Percentiles rank a stretch among this genome's conserved stretches.
Conservation (phyloP, 1,140 invertebrate genomes). For the Elysia chlorotica region DNA sequence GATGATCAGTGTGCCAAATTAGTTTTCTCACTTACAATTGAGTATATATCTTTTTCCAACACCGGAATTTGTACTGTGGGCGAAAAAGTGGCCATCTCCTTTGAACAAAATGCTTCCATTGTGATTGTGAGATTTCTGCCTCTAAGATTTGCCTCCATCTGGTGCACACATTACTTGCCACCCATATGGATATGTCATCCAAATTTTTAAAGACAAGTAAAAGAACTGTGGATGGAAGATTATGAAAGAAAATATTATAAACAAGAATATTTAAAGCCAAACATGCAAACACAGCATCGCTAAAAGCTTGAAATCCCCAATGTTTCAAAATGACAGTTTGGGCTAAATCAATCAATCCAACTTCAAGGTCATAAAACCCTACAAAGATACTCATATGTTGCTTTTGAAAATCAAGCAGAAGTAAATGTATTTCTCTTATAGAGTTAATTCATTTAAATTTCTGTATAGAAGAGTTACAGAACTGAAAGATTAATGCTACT, state of each 20-base stretch:
- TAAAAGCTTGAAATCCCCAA: too few species aligned
- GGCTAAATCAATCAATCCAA: background rate
- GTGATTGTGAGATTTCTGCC: conserved; percentile 74
- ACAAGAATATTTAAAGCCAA: too few species aligned
- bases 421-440: too few species aligned
- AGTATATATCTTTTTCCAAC: conserved; percentile 78
- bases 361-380: background rate
- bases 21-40: conserved; percentile 68
- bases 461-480: background rate
- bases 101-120: conserved; percentile 78
- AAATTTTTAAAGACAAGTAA: conserved; percentile 85
- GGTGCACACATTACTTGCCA: conserved; percentile 81
- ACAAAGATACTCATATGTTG: too few species aligned
- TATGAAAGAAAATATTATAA: too few species aligned
- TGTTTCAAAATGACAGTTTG: too few species aligned
- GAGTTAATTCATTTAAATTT: too few species aligned
- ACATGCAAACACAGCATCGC: too few species aligned
- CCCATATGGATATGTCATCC: conserved; percentile 89
- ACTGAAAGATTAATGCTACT: background rate
- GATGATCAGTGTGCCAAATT: too few species aligned
- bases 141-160: conserved; percentile 82
- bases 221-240: conserved; percentile 70
- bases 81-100: conserved; percentile 83
- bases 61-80: conserved; percentile 70
- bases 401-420: too few species aligned